phyloP scores from a whole-genome alignment of 2,888 invertebrate species.

The Marronus borbonicus region DNA sequence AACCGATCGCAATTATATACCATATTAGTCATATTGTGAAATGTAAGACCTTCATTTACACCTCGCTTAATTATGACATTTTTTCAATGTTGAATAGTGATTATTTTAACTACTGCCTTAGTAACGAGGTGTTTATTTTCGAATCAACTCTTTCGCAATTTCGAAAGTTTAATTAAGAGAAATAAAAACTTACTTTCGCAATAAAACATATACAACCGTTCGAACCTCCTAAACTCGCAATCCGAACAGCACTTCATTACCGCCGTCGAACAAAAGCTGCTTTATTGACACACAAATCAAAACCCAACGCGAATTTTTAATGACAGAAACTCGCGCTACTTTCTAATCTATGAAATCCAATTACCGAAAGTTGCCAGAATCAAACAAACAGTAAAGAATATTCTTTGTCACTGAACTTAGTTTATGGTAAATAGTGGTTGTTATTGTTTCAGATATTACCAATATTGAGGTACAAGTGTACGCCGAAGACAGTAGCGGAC shows the following conservation, averaged over 20 bases:
- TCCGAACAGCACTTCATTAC: neutral
- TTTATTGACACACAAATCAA: constrained; percentile 4
- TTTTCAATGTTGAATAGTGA: too few species aligned
- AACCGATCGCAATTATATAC: too few species aligned
- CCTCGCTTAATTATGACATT: too few species aligned
- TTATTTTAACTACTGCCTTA: too few species aligned
- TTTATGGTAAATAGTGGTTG: neutral
- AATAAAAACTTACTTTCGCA: too few species aligned
- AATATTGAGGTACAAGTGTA: constrained; percentile 58
- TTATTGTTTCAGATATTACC: constrained; percentile 53
- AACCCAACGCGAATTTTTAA: constrained; percentile 7
- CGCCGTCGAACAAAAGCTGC: neutral
- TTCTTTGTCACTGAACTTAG: too few species aligned
- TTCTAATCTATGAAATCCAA: neutral
- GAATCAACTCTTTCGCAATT: too few species aligned
- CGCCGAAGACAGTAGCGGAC: constrained; percentile 60
- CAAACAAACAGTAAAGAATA: too few species aligned
- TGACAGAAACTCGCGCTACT: neutral
- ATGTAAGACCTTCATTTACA: too few species aligned
- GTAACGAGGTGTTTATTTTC: too few species aligned
- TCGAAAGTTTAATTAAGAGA: too few species aligned
- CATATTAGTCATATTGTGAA: too few species aligned
- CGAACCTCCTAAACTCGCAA: neutral
- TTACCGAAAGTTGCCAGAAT: neutral
- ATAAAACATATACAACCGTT: neutral